Percentiles rank a stretch among this genome's conserved stretches.
These are phyloP conservation scores for Pangasius djambal DNA, from an alignment of 2,797 vertebrate genomes.

Conservation along the genomic window DNA sequence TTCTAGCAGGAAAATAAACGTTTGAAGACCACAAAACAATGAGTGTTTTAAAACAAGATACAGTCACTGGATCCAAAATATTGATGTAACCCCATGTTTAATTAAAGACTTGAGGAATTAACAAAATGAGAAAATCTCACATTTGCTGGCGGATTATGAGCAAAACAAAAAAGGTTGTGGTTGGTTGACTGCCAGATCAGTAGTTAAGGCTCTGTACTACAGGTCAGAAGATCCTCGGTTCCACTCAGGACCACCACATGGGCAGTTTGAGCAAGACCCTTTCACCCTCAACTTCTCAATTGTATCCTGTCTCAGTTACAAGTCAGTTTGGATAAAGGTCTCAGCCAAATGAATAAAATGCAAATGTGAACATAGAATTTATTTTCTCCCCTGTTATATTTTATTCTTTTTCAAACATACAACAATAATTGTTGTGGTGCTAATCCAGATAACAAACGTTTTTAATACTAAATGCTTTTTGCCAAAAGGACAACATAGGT, in stretches of 20 bases:
- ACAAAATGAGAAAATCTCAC: background rate
- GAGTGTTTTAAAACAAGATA: background rate
- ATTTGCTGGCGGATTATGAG: no score
- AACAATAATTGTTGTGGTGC: background rate
- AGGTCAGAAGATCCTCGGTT: background rate
- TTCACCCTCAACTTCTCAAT: background rate
- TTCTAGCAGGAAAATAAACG: background rate
- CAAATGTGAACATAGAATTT: background rate
- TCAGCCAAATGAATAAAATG: background rate
- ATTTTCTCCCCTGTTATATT: background rate
- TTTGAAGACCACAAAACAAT: background rate
- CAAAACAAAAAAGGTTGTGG: background rate
- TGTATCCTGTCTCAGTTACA: background rate
- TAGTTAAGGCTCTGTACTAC: background rate
- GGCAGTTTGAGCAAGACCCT: background rate
- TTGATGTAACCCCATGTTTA: background rate
- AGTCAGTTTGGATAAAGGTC: background rate
- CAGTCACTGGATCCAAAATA: background rate
- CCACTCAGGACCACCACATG: background rate
- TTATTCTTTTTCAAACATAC: background rate
- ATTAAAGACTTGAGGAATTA: background rate
- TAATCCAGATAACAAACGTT: background rate
- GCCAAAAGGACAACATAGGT: background rate
- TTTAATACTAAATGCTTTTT: background rate
- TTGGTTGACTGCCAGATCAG: background rate